Evolutionary conservation across 2,888 invertebrate species (phyloP).

Genomic region (Eilema caniola): DNA sequence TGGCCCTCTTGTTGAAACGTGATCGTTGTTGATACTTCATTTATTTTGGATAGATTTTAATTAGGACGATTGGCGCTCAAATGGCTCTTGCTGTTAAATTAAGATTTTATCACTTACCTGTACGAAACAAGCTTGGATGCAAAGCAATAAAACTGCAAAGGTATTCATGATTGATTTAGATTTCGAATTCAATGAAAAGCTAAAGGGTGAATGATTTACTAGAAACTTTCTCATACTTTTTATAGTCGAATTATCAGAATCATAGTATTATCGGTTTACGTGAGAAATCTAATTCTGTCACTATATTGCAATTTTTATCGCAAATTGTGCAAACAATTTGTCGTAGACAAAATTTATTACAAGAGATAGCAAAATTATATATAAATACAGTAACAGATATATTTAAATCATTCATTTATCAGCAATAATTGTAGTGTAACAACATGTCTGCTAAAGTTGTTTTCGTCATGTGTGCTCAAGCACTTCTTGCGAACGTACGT

Average conservation of each 20-base stretch:
- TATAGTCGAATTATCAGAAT: background rate
- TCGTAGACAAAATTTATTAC: background rate
- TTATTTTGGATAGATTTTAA: no score
- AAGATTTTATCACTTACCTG: slow-evolving; percentile 24
- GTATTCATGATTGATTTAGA: slow-evolving; percentile 31
- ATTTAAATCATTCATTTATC: background rate
- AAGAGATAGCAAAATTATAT: background rate
- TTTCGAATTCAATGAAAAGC: slow-evolving; percentile 10
- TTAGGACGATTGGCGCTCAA: no score
- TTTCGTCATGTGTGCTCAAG: background rate
- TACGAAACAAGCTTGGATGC: slow-evolving; percentile 44
- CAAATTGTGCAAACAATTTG: background rate
- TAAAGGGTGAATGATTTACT: slow-evolving; percentile 14
- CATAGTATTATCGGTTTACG: background rate
- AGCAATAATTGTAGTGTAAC: background rate
- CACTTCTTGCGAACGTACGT: slow-evolving; percentile 1
- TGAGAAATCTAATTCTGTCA: background rate
- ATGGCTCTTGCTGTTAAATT: no score
- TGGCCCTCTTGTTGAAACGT: no score
- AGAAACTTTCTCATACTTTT: background rate
- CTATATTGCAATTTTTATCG: background rate
- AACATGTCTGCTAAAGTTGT: background rate
- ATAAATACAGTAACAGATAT: background rate
- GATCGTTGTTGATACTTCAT: no score
- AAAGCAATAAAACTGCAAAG: slow-evolving; percentile 34